Conservation (phyloP, 2,888 invertebrate genomes). For the Drosophila algonquin region DNA sequence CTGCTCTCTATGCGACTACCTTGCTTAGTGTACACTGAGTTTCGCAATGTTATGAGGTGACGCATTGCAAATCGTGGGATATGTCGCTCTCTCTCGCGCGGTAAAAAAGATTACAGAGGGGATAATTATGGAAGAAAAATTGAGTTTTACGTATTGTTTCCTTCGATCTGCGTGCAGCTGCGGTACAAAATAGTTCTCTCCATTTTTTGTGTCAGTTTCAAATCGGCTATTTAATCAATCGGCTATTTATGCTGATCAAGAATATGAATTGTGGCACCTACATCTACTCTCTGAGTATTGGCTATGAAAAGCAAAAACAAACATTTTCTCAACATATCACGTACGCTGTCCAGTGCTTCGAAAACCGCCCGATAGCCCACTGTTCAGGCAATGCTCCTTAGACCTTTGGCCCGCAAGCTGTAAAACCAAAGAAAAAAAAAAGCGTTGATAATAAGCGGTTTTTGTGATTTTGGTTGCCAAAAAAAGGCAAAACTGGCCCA, state of each 20-base stretch:
- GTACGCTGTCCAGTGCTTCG: constrained; percentile 3
- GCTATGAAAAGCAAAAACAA: not conserved
- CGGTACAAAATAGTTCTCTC: too few species aligned
- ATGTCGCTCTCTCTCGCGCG: too few species aligned
- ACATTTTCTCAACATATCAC: not conserved
- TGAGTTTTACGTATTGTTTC: not conserved
- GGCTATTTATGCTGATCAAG: too few species aligned
- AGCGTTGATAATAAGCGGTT: constrained; percentile 70
- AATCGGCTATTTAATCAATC: too few species aligned
- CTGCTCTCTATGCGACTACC: too few species aligned
- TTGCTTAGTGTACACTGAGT: too few species aligned
- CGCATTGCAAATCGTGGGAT: too few species aligned
- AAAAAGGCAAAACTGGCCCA: constrained; percentile 50
- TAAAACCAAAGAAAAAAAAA: constrained; percentile 63
- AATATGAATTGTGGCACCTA: too few species aligned
- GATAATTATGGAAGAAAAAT: not conserved
- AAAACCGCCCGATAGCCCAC: constrained; percentile 21
- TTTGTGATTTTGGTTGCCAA: constrained; percentile 47
- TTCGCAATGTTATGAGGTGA: too few species aligned
- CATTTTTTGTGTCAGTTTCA: too few species aligned
- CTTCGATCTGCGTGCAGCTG: too few species aligned
- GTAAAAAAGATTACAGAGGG: too few species aligned
- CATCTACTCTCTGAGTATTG: not conserved
- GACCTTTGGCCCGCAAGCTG: constrained; percentile 55
- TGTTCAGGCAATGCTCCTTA: constrained; percentile 23